Conservation (phyloP, 2,113 vertebrate species). For the Pyxicephalus adspersus region DNA sequence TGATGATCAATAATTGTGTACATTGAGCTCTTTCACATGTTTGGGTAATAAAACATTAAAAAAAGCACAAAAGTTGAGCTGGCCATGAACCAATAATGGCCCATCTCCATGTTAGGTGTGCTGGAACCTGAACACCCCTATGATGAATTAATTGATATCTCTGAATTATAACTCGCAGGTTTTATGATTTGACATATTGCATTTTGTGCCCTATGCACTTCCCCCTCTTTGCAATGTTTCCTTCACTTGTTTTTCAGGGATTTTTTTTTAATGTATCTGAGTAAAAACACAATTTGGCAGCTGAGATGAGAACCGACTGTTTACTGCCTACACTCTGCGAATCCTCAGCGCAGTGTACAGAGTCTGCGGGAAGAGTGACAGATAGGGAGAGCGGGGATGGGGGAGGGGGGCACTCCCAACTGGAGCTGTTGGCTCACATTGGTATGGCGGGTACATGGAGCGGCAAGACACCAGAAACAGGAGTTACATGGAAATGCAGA, state of each 20-base stretch:
- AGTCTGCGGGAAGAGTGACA: background rate
- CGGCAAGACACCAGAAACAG: too few relatives aligned
- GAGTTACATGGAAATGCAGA: too few relatives aligned
- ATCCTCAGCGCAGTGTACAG: slow-evolving; percentile 9
- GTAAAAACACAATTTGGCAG: slow-evolving; percentile 44
- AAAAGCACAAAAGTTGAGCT: background rate
- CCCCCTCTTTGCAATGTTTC: background rate
- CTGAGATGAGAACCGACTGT: slow-evolving; percentile 43
- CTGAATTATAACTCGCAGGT: background rate
- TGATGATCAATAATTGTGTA: too few relatives aligned
- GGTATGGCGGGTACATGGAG: background rate
- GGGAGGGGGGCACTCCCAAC: slow-evolving; percentile 4
- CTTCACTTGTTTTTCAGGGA: slow-evolving; percentile 11
- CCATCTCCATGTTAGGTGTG: background rate
- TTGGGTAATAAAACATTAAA: too few relatives aligned
- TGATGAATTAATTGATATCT: background rate
- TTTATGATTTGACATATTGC: background rate
- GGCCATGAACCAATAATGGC: background rate
- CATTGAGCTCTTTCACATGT: too few relatives aligned
- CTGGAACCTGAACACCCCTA: background rate
- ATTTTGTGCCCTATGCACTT: background rate
- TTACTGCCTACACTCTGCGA: slow-evolving; percentile 45
- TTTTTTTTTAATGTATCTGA: slow-evolving; percentile 17
- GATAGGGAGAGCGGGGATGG: background rate
- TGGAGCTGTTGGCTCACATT: background rate